Conservation (phyloP, 2,888 invertebrate species). For the Tribolium freemani region DNA sequence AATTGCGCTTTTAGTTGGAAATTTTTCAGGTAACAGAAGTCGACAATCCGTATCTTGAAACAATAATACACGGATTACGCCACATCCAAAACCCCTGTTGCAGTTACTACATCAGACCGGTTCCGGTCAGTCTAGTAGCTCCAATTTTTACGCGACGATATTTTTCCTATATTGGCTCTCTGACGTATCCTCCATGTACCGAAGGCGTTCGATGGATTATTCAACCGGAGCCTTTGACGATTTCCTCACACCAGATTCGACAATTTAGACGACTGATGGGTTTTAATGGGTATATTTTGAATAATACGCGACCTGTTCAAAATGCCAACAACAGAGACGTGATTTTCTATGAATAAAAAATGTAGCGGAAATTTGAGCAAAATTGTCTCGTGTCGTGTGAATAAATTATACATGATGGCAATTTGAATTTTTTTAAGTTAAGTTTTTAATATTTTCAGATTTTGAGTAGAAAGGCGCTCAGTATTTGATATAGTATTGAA, state of each 20-base stretch:
- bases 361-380: too few species aligned
- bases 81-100: constrained; percentile 67
- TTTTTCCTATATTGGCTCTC: constrained; percentile 73
- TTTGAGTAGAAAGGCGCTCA: too few species aligned
- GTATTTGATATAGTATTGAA: too few species aligned
- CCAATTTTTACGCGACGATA: constrained; percentile 71
- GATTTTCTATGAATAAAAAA: constrained; percentile 55
- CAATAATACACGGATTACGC: constrained; percentile 69
- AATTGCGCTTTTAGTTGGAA: not conserved
- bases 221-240: constrained; percentile 71
- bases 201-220: constrained; percentile 75
- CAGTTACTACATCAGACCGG: constrained; percentile 68
- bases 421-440: too few species aligned
- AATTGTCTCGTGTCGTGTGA: too few species aligned
- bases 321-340: constrained; percentile 56
- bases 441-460: too few species aligned
- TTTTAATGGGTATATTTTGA: constrained; percentile 51
- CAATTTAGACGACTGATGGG: constrained; percentile 61
- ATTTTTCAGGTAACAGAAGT: constrained; percentile 66
- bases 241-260: constrained; percentile 71
- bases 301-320: constrained; percentile 62
- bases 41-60: constrained; percentile 73
- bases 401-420: too few species aligned
- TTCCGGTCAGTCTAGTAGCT: constrained; percentile 72
- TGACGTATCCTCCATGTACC: constrained; percentile 73